Base-by-base conservation (phyloP, 2,797 vertebrate genomes). In the Phalanger gymnotis region DNA sequence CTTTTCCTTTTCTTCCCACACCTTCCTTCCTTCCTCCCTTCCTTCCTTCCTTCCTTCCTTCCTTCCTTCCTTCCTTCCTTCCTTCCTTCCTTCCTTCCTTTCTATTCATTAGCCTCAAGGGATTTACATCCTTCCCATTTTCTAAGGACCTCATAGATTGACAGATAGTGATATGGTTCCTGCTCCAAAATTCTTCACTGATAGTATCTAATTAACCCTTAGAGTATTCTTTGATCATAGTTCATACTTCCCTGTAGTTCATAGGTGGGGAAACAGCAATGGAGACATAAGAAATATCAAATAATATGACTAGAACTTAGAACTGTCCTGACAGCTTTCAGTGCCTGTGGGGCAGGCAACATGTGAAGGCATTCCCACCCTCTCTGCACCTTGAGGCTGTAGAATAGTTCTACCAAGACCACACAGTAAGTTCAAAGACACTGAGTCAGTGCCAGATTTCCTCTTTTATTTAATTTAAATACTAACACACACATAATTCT, bases 141-240 rank as follows among this genome's bases (percentile, higher is more conserved):
- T 96, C 34, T 54, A 3, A 54, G 92, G 90, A 96, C 52, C 94
- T 19, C 13, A n/a, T n/a, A 66, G 93, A 92, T 93, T 55, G 53
- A 94, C 55, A 96, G 96, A 92, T 95, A 97, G 96, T 97, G 90
- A 96, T 93, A 95, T 40, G 53, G 93, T 96, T 93, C 34, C 61
- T 94, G 94, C 95, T 96, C 94, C 95, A 95, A 95, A 73, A 53
- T 52, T 34, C 92, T 94, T 96, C 95, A 90, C 55, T 93, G 96
- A 94, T 93, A 89, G 93, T 25, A 90, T 94, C 93, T 97, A 93
- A 91, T 97, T 95, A 96, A 96, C 91, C 91, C 31, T 28, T 57
- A 53, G 73, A 91, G n/a, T 47, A 95, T 53, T 93, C 96, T 98
- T 97, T 98, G 96, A 97, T 96, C 95, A 96, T 92, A 56, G 22